These are phyloP conservation scores for Ammodramus savannarum DNA, from an alignment of 2,113 vertebrate genomes.

Conservation along the genomic window DNA sequence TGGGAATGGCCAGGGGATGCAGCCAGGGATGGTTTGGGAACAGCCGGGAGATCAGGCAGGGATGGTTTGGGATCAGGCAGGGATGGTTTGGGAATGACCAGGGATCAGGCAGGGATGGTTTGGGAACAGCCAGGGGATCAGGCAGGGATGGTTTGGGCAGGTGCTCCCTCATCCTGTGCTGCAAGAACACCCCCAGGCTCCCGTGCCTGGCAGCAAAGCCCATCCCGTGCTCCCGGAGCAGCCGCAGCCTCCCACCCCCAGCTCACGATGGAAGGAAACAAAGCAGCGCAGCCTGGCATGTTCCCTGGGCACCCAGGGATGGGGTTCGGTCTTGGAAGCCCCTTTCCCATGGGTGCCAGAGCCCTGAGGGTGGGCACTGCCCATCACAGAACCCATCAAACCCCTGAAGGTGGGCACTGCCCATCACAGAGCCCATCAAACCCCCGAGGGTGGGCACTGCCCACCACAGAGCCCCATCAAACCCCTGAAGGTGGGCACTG, in stretches of 20 bases:
- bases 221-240: neutral
- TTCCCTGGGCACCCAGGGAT: neutral
- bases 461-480: neutral
- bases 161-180: accelerated
- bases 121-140: neutral
- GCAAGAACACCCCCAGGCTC: accelerated
- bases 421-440: neutral
- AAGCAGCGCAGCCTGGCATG: neutral
- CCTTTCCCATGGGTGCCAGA: accelerated
- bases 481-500: neutral
- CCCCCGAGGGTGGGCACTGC: accelerated
- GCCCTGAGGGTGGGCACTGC: accelerated
- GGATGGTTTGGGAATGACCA: accelerated
- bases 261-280: neutral
- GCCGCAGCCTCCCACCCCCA: neutral
- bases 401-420: accelerated
- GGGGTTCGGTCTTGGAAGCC: accelerated
- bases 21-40: neutral
- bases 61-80: neutral
- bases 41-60: accelerated
- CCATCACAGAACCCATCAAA: neutral
- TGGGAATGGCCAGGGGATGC: accelerated
- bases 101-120: neutral
- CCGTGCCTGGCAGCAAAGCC: neutral
- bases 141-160: neutral